Conservation (phyloP, 2,113 vertebrate genomes). For the Telmatochromis sp. region DNA sequence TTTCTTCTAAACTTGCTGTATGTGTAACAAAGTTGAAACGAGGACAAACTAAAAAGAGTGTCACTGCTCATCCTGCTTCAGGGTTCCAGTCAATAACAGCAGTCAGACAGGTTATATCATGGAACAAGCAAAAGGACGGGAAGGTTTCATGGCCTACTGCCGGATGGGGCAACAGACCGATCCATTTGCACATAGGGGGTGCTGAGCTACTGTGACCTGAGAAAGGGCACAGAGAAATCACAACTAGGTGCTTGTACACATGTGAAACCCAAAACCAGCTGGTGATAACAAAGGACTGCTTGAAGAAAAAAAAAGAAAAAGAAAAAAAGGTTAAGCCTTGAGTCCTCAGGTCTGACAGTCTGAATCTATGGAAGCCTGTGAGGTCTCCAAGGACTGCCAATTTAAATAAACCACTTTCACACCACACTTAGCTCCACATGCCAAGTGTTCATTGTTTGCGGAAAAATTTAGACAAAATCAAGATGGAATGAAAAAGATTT, state of each 20-base stretch:
- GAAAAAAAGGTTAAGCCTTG: background rate
- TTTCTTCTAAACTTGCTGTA: background rate
- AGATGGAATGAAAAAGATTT: background rate
- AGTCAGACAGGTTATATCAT: background rate
- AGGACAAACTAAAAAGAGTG: background rate
- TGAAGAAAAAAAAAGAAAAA: background rate
- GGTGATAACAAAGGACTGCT: background rate
- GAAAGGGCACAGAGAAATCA: background rate
- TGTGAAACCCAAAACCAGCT: background rate
- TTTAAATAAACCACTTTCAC: background rate
- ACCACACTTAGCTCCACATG: background rate
- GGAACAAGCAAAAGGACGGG: background rate
- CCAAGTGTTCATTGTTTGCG: background rate
- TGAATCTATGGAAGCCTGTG: background rate
- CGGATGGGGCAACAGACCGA: background rate
- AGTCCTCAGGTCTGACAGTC: background rate
- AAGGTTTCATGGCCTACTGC: background rate
- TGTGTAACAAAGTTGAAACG: background rate
- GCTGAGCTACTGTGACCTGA: background rate
- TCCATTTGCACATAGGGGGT: background rate
- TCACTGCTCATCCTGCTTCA: background rate
- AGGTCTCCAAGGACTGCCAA: background rate
- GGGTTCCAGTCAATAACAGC: background rate
- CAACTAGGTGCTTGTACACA: conserved; percentile 29
- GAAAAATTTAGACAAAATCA: background rate